These are phyloP conservation scores for Lochmaea capreae DNA, from an alignment of 2,888 invertebrate genomes.

Conservation along the genomic window DNA sequence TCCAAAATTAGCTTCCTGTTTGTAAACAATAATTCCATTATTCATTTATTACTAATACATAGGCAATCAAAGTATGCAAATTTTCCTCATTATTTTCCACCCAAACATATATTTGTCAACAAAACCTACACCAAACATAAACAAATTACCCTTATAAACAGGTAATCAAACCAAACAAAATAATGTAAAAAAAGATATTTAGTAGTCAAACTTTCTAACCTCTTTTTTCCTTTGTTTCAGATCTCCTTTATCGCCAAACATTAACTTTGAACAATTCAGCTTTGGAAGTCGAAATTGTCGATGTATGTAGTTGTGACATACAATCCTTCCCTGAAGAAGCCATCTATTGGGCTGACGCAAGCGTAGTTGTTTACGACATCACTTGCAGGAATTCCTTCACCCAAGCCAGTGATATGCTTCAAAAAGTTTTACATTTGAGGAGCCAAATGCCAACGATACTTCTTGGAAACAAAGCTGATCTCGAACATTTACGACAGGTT, in stretches of 20 bases:
- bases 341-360: constrained; percentile 84
- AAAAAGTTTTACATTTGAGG: constrained; percentile 68
- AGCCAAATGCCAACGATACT: constrained; percentile 71
- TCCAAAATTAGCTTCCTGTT: neutral
- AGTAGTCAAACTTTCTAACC: neutral
- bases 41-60: neutral
- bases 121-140: neutral
- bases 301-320: constrained; percentile 78
- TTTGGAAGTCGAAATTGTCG: constrained; percentile 82
- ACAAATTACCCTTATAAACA: neutral
- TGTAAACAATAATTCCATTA: constrained; percentile 1
- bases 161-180: neutral
- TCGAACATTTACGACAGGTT: constrained; percentile 82
- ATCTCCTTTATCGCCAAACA: constrained; percentile 81
- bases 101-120: neutral
- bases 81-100: neutral
- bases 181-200: too few relatives aligned
- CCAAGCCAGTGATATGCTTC: constrained; percentile 75
- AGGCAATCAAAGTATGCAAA: constrained; percentile 16
- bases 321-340: constrained; percentile 68
- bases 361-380: constrained; percentile 81
- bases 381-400: constrained; percentile 78
- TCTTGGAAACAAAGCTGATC: constrained; percentile 83
- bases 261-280: constrained; percentile 78
- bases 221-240: constrained; percentile 67